Base-by-base conservation (phyloP, 2,888 invertebrate species). In the Nesidiocoris tenuis region DNA sequence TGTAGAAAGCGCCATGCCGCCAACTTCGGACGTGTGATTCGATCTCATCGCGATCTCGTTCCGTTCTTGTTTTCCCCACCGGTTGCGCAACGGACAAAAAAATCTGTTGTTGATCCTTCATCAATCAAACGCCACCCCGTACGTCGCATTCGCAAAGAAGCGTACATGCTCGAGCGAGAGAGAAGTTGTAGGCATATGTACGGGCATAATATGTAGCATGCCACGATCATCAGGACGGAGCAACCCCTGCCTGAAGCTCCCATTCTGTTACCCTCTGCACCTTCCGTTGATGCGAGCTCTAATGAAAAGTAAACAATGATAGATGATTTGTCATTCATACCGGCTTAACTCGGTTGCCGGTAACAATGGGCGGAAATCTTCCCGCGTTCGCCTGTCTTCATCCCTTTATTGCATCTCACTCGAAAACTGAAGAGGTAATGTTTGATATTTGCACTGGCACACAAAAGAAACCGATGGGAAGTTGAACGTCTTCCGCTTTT, bases 241-340 rank as follows among this genome's bases (percentile, higher is more conserved):
- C 39, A 12, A 3, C 39, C 39, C 59, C 16, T 55, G 9, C 9
- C 9, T 9, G 55, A 16, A 12, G 12, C 55, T 19, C 59, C 59
- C 59, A 7, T 59, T 16, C 16, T 59, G 59, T 19, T 59, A 18
- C 39, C 39, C 19, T 59, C 59, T 19, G 59, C 19, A 17, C 24
- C 66, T 22, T 66, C 18, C 24, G 67, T 39, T 39, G 12, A 12
- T 7, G 39, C 39, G 39, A 7, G 39, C 39, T 39, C 39, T 77
- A 77, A 77, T 77, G 77, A 64, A 77, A 77, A 77, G 77, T 77
- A 77, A 77, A 77, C 77, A 77, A 66, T 77, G 77, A 77, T 77
- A 71, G 71, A 77, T 77, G 75, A 77, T 72, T 77, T 77, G 75
- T 76, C 76, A 77, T 77, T 77, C 77, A 77, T 76, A 39, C 70